A percentile compares a stretch with the other conserved stretches of the same genome.
Conservation (phyloP, 2,113 vertebrate species). For the Zosterops japonicus region DNA sequence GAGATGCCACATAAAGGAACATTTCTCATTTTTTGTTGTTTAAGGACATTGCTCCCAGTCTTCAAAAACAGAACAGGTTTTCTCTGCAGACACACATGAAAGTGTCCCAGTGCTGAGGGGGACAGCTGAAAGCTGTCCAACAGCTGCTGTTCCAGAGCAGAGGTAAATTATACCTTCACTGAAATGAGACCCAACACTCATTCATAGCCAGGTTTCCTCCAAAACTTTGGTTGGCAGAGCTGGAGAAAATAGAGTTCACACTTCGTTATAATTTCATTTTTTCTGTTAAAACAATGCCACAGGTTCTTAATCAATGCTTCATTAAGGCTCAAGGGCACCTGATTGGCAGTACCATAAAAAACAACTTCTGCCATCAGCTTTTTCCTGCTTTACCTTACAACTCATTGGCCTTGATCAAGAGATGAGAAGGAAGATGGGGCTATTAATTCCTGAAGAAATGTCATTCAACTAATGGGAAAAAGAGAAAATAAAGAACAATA, state of each 20-base stretch:
- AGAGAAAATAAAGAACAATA: not conserved
- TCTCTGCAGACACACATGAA: not conserved
- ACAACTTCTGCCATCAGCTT: not conserved
- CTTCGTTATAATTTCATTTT: not conserved
- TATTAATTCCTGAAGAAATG: not conserved
- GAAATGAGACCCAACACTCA: not conserved
- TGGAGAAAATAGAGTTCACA: not conserved
- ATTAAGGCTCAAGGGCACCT: not conserved
- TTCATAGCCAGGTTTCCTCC: not conserved
- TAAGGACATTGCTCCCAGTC: not conserved
- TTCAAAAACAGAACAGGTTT: not conserved
- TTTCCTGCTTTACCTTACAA: not conserved
- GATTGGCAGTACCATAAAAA: not conserved
- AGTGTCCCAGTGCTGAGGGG: not conserved
- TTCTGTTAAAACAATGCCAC: not conserved
- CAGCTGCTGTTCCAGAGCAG: not conserved
- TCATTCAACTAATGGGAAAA: not conserved
- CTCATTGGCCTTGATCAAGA: not conserved
- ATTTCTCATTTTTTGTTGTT: not conserved
- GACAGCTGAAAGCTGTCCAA: not conserved
- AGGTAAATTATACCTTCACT: rapidly evolving
- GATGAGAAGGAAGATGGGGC: not conserved
- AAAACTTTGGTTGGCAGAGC: not conserved
- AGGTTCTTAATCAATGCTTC: not conserved
- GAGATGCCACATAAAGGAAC: not conserved